Percentiles rank a stretch among this genome's conserved stretches.
Evolutionary conservation across 2,888 invertebrate species (phyloP).

Genomic region (Dryobota labecula): DNA sequence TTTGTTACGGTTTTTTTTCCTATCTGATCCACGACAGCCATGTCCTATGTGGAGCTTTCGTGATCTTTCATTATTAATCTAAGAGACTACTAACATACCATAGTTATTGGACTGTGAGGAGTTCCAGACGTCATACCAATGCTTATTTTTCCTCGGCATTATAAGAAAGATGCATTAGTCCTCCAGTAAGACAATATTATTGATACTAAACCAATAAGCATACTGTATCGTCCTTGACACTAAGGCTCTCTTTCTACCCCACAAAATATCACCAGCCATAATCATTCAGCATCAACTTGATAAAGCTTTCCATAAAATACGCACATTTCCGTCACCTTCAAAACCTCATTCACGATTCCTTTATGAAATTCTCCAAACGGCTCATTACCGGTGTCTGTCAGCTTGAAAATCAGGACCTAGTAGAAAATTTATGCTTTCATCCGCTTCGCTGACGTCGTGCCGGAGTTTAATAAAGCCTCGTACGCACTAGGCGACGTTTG

Average conservation of each 20-base stretch:
- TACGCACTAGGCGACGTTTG: neutral
- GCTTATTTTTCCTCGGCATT: neutral
- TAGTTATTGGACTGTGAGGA: neutral
- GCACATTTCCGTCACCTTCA: conserved; percentile 20
- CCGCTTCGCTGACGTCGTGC: conserved; percentile 8
- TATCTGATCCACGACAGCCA: neutral
- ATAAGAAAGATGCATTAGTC: neutral
- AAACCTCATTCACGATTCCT: conserved; percentile 25
- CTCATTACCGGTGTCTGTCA: conserved; percentile 47
- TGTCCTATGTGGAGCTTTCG: neutral
- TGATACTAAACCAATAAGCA: neutral
- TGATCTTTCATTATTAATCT: neutral
- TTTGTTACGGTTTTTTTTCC: neutral
- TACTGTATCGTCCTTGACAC: neutral
- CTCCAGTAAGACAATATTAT: neutral
- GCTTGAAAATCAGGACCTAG: conserved; percentile 42
- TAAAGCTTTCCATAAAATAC: conserved; percentile 25
- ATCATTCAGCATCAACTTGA: conserved; percentile 15
- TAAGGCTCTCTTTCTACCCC: neutral
- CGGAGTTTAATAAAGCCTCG: conserved; percentile 25
- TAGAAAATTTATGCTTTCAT: conserved; percentile 58
- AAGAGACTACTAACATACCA: neutral
- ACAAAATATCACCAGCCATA: neutral
- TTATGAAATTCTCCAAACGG: conserved; percentile 40
- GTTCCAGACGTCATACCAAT: neutral